Conservation (phyloP, 2,888 invertebrate species). For the Athripsodes cinereus region DNA sequence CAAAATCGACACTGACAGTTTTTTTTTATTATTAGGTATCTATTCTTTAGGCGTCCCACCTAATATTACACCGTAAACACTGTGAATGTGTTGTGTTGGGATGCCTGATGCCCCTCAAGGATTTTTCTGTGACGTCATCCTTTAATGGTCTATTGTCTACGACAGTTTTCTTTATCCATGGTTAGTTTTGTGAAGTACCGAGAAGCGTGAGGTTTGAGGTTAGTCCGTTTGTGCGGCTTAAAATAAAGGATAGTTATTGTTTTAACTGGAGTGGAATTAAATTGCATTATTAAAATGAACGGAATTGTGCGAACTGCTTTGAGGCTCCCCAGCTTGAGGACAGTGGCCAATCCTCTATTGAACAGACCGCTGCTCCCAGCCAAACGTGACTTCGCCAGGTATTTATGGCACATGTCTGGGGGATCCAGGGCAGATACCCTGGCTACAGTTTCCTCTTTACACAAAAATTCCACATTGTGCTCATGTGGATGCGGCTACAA, state of each 20-base stretch:
- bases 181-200: too few species aligned
- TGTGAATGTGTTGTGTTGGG: too few species aligned
- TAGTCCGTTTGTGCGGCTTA: not conserved
- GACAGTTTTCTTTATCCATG: too few species aligned
- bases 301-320: slow-evolving; percentile 58
- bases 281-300: slow-evolving; percentile 54
- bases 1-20: too few species aligned
- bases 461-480: slow-evolving; percentile 57
- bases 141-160: too few species aligned
- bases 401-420: slow-evolving; percentile 62
- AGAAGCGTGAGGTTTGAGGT: too few species aligned
- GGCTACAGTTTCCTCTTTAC: slow-evolving; percentile 33
- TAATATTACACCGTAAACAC: too few species aligned
- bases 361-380: slow-evolving; percentile 39
- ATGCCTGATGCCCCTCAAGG: too few species aligned
- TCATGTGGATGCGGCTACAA: slow-evolving; percentile 62
- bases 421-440: slow-evolving; percentile 34
- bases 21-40: too few species aligned
- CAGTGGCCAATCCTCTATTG: slow-evolving; percentile 15
- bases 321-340: slow-evolving; percentile 40
- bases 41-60: too few species aligned
- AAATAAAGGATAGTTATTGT: not conserved
- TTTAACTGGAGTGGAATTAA: too few species aligned
- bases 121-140: too few species aligned
- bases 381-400: slow-evolving; percentile 60